Conservation (phyloP, 2,888 invertebrate genomes). For the Lagria hirta region DNA sequence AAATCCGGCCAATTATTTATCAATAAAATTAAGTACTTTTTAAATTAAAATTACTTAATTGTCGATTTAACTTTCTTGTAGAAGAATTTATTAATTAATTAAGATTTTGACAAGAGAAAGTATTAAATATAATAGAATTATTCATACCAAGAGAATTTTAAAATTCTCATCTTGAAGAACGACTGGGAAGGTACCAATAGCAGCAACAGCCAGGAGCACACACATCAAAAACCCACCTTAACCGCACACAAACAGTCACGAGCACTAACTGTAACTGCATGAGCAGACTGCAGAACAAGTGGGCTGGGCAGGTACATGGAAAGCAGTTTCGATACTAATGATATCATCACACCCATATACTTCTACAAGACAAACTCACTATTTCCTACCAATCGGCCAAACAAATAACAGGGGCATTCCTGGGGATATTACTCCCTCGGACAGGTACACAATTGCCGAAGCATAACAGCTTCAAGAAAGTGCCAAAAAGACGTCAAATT, state of each 20-base stretch:
- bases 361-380: constrained; percentile 37
- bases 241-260: constrained; percentile 13
- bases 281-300: constrained; percentile 29
- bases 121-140: neutral
- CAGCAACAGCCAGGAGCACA: constrained; percentile 5
- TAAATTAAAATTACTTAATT: too few species aligned
- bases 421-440: constrained; percentile 14
- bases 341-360: neutral
- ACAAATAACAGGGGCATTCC: constrained; percentile 47
- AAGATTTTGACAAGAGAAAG: constrained; percentile 5
- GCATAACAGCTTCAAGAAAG: too few species aligned
- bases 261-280: constrained; percentile 24
- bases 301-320: constrained; percentile 35
- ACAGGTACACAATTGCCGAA: constrained; percentile 12
- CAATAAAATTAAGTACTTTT: too few species aligned
- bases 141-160: constrained; percentile 50
- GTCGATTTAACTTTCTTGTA: constrained; percentile 1
- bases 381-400: constrained; percentile 44
- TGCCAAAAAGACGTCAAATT: too few species aligned
- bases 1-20: too few species aligned
- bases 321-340: constrained; percentile 28
- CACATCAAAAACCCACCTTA: constrained; percentile 10
- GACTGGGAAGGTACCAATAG: constrained; percentile 2
- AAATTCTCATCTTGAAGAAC: constrained; percentile 44
- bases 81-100: constrained; percentile 1